Evolutionary conservation across 2,888 invertebrate species (phyloP).

Genomic region (Hirtodrosophila duncani): DNA sequence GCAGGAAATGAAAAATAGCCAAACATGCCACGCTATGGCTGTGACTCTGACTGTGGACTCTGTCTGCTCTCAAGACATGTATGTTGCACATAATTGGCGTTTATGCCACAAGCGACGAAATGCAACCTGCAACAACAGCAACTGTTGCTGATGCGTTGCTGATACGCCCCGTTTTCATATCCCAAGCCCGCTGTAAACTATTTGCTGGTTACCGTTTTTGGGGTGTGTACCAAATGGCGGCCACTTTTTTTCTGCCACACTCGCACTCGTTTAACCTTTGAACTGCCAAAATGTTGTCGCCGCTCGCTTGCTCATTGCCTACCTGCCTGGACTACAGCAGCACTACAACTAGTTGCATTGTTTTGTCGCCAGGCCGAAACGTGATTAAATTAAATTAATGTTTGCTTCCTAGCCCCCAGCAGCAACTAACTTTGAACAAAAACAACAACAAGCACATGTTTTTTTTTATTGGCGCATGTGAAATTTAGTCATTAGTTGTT

Average conservation of each 20-base stretch:
- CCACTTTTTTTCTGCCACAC: slow-evolving; percentile 43
- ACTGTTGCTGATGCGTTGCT: slow-evolving; percentile 59
- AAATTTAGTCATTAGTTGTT: slow-evolving; percentile 70
- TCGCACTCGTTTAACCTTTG: slow-evolving; percentile 73
- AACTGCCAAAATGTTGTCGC: slow-evolving; percentile 52
- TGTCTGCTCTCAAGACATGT: slow-evolving; percentile 27
- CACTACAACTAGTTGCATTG: slow-evolving; percentile 4
- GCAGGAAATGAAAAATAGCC: slow-evolving; percentile 66
- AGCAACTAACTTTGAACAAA: too few relatives aligned
- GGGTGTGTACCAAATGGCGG: slow-evolving; percentile 66
- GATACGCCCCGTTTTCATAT: slow-evolving; percentile 56
- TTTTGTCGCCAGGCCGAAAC: slow-evolving; percentile 61
- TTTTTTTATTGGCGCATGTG: slow-evolving; percentile 40
- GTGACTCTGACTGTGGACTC: slow-evolving; percentile 9
- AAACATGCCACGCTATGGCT: slow-evolving; percentile 61
- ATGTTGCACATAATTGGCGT: slow-evolving; percentile 67
- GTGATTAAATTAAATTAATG: slow-evolving; percentile 71
- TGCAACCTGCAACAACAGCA: slow-evolving; percentile 48
- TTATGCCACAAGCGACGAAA: slow-evolving; percentile 59
- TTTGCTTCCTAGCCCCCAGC: slow-evolving; percentile 58
- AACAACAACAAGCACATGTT: slow-evolving; percentile 9
- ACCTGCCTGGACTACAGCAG: slow-evolving; percentile 5
- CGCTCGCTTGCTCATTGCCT: slow-evolving; percentile 4
- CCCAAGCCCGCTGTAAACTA: slow-evolving; percentile 39
- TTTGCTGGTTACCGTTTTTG: slow-evolving; percentile 29